Evolutionary conservation across 2,797 vertebrate genomes (phyloP).

Genomic region (Vespertilio murinus): DNA sequence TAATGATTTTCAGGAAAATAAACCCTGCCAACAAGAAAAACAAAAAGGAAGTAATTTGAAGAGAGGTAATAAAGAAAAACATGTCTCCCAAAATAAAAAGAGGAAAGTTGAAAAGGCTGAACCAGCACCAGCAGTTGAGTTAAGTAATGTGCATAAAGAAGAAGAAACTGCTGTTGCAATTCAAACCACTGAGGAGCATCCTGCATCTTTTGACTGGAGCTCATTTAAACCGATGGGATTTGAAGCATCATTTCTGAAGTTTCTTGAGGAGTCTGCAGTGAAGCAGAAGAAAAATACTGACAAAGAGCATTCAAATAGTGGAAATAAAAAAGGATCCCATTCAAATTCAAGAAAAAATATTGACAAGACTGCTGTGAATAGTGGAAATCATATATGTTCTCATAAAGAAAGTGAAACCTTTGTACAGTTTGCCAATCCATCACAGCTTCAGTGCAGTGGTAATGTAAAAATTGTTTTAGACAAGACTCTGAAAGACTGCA

Average conservation of each 20-base stretch:
- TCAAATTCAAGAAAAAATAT: conserved; percentile 77
- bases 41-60: conserved; percentile 84
- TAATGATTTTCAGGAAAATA: conserved; percentile 81
- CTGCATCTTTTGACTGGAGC: conserved; percentile 88
- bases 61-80: conserved; percentile 86
- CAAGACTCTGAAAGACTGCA: conserved; percentile 86
- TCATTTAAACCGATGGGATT: conserved; percentile 98
- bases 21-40: conserved; percentile 81
- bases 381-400: conserved; percentile 77
- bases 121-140: conserved; percentile 63
- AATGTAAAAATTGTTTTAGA: conserved; percentile 93
- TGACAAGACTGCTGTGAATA: conserved; percentile 84
- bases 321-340: conserved; percentile 88
- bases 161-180: conserved; percentile 87
- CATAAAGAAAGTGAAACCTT: conserved; percentile 86
- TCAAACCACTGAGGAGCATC: conserved; percentile 83
- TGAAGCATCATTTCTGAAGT: conserved; percentile 96
- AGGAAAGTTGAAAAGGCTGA: conserved; percentile 82
- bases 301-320: conserved; percentile 84
- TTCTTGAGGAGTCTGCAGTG: conserved; percentile 94
- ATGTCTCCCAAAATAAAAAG: conserved; percentile 83
- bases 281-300: conserved; percentile 91
- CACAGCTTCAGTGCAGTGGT: conserved; percentile 87
- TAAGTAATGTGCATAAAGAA: conserved; percentile 81
- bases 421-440: conserved; percentile 91